A percentile compares a stretch with the other conserved stretches of the same genome.
Conservation (phyloP, 1,140 invertebrate genomes). For the Macrobrachium nipponense region DNA sequence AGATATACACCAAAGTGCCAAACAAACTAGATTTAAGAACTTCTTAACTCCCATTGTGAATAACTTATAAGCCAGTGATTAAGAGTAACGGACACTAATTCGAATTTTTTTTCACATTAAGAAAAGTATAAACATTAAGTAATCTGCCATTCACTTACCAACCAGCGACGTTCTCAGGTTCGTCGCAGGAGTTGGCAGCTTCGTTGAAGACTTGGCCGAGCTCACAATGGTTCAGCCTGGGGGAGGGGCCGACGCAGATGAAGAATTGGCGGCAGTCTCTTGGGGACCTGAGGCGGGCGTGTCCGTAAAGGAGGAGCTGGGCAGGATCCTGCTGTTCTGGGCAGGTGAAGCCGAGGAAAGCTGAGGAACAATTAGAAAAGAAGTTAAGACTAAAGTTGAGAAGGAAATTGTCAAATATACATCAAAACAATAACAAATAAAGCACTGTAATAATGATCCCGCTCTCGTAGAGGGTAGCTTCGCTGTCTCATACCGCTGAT, state of each 20-base stretch:
- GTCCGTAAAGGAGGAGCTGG: conserved; percentile 14
- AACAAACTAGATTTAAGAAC: no score
- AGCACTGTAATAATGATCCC: no score
- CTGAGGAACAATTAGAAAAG: conserved; percentile 1
- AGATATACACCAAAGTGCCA: no score
- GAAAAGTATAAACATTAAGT: not conserved
- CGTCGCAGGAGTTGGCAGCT: conserved; percentile 22
- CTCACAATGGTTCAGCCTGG: conserved; percentile 45
- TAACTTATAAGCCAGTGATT: no score
- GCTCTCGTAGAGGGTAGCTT: no score
- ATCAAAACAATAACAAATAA: not conserved
- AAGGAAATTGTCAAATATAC: not conserved
- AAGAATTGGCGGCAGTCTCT: conserved; percentile 50
- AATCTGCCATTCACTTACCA: conserved; percentile 21
- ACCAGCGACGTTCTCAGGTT: conserved; percentile 35
- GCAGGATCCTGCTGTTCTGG: not conserved
- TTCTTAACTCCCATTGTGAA: no score
- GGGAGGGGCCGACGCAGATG: conserved; percentile 36
- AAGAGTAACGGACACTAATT: not conserved
- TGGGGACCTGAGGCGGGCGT: conserved; percentile 27
- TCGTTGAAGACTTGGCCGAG: conserved; percentile 50
- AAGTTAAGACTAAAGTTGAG: not conserved
- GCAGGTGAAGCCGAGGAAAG: conserved; percentile 52
- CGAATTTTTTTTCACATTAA: not conserved
- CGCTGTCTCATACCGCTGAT: no score